Evolutionary conservation across 2,888 invertebrate species (phyloP).

Genomic region (Halictus ligatus): DNA sequence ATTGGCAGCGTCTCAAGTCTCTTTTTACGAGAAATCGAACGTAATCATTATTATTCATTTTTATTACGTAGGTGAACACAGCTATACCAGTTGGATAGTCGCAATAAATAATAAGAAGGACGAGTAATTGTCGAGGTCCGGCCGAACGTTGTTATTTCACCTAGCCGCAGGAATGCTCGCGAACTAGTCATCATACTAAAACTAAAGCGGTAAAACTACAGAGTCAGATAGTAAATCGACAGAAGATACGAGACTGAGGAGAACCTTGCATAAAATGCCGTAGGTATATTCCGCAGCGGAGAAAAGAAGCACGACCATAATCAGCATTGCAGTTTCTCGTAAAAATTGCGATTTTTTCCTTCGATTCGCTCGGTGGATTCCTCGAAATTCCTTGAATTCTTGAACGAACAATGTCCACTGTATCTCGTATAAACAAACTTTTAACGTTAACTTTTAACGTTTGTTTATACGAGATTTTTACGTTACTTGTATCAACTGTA

Average conservation of each 20-base stretch:
- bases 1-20: background rate
- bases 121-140: slow-evolving; percentile 9
- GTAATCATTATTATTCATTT: background rate
- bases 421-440: background rate
- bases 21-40: background rate
- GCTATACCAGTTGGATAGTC: background rate
- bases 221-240: background rate
- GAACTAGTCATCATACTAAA: slow-evolving; percentile 24
- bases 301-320: background rate
- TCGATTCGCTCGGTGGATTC: background rate
- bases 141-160: background rate
- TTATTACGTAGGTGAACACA: background rate
- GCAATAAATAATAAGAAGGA: background rate
- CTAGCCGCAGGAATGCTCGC: background rate
- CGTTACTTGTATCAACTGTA: background rate
- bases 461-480: too few species aligned
- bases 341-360: background rate
- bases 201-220: background rate
- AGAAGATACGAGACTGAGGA: background rate
- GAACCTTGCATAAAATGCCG: background rate
- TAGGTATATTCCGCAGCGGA: background rate
- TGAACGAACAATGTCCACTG: background rate
- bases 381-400: background rate
- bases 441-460: too few species aligned
- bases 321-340: background rate